phyloP scores from a whole-genome alignment of 2,888 invertebrate genomes.

The Melinaea marsaeus region DNA sequence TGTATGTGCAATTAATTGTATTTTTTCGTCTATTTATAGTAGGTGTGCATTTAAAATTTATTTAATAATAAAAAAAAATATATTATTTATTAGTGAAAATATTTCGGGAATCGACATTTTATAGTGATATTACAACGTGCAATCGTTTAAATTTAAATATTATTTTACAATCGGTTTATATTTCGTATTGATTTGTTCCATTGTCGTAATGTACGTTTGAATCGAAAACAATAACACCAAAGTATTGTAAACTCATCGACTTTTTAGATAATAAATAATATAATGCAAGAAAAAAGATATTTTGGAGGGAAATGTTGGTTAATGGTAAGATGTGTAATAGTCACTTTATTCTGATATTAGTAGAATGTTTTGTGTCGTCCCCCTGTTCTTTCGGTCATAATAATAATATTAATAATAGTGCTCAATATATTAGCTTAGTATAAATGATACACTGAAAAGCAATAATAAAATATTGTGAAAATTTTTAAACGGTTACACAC shows the following conservation, averaged over 20 bases:
- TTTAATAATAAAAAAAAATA: constrained; percentile 67
- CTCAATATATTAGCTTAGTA: constrained; percentile 67
- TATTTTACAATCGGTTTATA: constrained; percentile 22
- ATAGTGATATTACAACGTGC: constrained; percentile 20
- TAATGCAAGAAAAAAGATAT: constrained; percentile 61
- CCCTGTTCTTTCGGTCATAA: constrained; percentile 60
- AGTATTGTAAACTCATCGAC: constrained; percentile 73
- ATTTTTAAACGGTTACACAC: constrained; percentile 56
- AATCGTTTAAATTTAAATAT: constrained; percentile 13
- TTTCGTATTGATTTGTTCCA: constrained; percentile 29
- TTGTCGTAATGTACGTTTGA: constrained; percentile 35
- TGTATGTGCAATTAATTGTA: constrained; percentile 71
- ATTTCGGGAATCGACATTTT: constrained; percentile 51
- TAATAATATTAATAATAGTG: constrained; percentile 62
- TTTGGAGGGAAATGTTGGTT: constrained; percentile 68
- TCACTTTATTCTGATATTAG: constrained; percentile 50
- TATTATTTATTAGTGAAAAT: constrained; percentile 73
- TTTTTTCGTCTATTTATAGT: constrained; percentile 57
- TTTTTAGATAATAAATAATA: constrained; percentile 75
- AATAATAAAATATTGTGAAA: constrained; percentile 68
- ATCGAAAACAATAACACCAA: constrained; percentile 77
- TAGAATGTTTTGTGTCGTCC: constrained; percentile 70
- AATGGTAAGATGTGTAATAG: constrained; percentile 51
- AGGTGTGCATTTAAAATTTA: constrained; percentile 65
- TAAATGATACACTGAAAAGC: constrained; percentile 52